phyloP scores from a whole-genome alignment of 2,888 invertebrate species.

The Aspidapion aeneum region DNA sequence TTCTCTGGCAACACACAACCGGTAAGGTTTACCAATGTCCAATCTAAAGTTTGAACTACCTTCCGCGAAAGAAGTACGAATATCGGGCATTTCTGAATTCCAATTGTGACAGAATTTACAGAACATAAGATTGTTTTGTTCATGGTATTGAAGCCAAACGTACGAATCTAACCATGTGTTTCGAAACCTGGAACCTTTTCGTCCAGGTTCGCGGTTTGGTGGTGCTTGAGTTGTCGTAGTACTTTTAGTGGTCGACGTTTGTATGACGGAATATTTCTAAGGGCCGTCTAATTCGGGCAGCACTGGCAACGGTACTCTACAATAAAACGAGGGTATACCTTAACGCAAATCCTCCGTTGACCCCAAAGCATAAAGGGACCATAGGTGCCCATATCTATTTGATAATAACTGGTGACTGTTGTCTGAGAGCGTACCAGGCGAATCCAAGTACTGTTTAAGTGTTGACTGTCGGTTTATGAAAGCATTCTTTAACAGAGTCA shows the following conservation, averaged over 20 bases:
- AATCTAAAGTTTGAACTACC: slow-evolving; percentile 73
- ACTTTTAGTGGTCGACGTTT: slow-evolving; percentile 18
- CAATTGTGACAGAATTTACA: slow-evolving; percentile 72
- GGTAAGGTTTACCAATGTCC: slow-evolving; percentile 74
- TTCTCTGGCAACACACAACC: slow-evolving; percentile 58
- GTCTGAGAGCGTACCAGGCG: too few species aligned
- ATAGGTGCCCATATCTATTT: too few species aligned
- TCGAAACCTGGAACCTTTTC: slow-evolving; percentile 63
- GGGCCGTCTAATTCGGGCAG: slow-evolving; percentile 34
- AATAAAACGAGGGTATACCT: slow-evolving; percentile 30
- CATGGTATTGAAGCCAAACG: slow-evolving; percentile 72
- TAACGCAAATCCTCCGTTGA: too few species aligned
- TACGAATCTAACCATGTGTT: slow-evolving; percentile 65
- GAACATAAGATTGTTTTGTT: slow-evolving; percentile 64
- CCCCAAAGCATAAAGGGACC: too few species aligned
- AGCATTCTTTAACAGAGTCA: too few species aligned
- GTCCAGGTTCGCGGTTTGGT: slow-evolving; percentile 28
- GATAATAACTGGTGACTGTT: too few species aligned
- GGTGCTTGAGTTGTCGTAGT: background rate
- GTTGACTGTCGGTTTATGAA: too few species aligned
- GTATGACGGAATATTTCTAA: slow-evolving; percentile 47
- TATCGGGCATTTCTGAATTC: slow-evolving; percentile 65
- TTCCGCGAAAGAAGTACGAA: slow-evolving; percentile 75
- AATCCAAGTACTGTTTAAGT: too few species aligned
- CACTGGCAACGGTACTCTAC: slow-evolving; percentile 33